phyloP scores from a whole-genome alignment of 2,113 vertebrate genomes.

The Opisthocomus hoazin region DNA sequence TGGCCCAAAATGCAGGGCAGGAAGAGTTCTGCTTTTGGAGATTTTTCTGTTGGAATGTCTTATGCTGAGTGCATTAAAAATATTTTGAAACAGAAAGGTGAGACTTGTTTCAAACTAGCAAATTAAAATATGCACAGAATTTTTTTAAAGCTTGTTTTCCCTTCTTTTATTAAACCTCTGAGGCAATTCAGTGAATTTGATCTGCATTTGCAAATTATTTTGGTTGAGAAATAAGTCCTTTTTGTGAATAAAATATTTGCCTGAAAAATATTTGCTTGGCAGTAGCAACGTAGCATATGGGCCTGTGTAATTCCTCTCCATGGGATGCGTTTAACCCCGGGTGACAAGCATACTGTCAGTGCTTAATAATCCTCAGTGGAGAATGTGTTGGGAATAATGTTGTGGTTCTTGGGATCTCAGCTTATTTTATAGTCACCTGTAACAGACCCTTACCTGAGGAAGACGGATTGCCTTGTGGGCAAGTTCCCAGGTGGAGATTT shows the following conservation, averaged over 20 bases:
- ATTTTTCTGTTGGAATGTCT: neutral
- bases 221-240: neutral
- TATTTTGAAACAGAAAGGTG: neutral
- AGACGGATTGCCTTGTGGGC: neutral
- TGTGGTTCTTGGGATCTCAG: neutral
- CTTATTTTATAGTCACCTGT: neutral
- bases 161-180: neutral
- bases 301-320: neutral
- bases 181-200: conserved; percentile 1
- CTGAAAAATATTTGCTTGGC: conserved; percentile 27
- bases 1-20: neutral
- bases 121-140: neutral
- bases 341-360: neutral
- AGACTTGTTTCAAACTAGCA: neutral
- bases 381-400: neutral
- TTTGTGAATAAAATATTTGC: conserved; percentile 39
- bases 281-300: neutral
- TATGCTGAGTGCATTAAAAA: neutral
- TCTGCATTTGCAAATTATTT: neutral
- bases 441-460: neutral
- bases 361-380: neutral
- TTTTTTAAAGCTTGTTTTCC: neutral
- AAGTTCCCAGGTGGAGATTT: neutral
- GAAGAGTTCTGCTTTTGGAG: neutral
- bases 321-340: neutral